Evolutionary conservation across 1,140 invertebrate genomes (phyloP).

Genomic region (Penaeus chinensis): DNA sequence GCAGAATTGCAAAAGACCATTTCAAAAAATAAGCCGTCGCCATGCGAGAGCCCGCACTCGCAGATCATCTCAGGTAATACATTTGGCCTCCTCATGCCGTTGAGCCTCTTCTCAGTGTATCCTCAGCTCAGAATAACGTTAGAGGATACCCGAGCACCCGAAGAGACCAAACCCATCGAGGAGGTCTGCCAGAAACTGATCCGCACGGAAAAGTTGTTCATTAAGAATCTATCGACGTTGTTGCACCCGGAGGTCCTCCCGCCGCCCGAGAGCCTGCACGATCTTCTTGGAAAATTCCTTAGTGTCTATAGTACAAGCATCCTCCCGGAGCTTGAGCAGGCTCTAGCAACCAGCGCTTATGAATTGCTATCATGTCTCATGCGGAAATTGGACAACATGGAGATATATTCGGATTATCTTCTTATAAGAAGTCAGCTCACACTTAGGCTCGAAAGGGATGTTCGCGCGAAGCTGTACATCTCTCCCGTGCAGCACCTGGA

Average conservation of each 20-base stretch:
- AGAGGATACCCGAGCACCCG: neutral
- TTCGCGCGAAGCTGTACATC: slow-evolving; percentile 32
- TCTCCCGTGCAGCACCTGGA: slow-evolving; percentile 39
- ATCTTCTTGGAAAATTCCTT: slow-evolving; percentile 28
- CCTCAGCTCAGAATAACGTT: slow-evolving; percentile 20
- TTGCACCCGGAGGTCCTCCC: slow-evolving; percentile 30
- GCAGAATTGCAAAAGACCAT: slow-evolving; percentile 37
- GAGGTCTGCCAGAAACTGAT: slow-evolving; percentile 7
- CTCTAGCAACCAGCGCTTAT: neutral
- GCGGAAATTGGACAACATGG: slow-evolving; percentile 13
- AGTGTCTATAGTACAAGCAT: slow-evolving; percentile 19
- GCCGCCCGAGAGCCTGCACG: neutral
- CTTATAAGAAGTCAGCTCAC: slow-evolving; percentile 26
- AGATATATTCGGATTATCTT: slow-evolving; percentile 39
- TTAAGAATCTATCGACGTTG: neutral
- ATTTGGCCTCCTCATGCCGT: slow-evolving; percentile 3
- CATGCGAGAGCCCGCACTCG: no score
- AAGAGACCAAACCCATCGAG: neutral
- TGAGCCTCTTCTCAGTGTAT: slow-evolving; percentile 22
- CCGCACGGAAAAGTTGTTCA: neutral
- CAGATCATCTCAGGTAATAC: no score
- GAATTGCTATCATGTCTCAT: slow-evolving; percentile 10
- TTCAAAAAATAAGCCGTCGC: neutral
- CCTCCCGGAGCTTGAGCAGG: slow-evolving; percentile 26
- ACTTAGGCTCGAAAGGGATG: neutral